A percentile compares a stretch with the other conserved stretches of the same genome.
phyloP scores from a whole-genome alignment of 2,888 invertebrate species.

The Allygus modestus region DNA sequence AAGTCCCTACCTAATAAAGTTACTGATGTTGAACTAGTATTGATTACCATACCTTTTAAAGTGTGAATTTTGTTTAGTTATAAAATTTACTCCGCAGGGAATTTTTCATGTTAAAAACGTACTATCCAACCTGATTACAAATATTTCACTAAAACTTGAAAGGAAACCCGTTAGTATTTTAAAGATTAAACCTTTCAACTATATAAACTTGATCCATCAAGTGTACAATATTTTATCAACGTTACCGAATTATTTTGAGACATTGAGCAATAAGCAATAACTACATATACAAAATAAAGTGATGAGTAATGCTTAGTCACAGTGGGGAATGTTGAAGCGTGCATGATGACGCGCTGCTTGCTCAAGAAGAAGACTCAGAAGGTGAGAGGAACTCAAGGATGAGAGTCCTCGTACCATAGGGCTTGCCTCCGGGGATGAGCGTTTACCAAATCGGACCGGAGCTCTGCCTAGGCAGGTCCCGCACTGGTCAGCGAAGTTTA shows the following conservation, averaged over 20 bases:
- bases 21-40: too few species aligned
- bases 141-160: too few species aligned
- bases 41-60: too few species aligned
- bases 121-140: too few species aligned
- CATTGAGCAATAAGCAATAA: not conserved
- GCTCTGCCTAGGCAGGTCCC: not conserved
- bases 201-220: too few species aligned
- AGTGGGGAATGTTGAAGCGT: not conserved
- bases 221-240: too few species aligned
- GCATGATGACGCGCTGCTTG: conserved; percentile 4
- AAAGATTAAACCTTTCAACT: too few species aligned
- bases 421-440: not conserved
- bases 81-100: too few species aligned
- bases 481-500: conserved; percentile 36
- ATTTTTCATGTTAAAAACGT: too few species aligned
- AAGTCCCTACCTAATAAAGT: too few species aligned
- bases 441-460: conserved; percentile 45
- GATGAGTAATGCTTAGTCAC: not conserved
- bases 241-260: not conserved
- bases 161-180: too few species aligned
- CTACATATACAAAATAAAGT: not conserved
- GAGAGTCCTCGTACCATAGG: not conserved
- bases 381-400: not conserved
- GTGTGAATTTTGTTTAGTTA: too few species aligned
- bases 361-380: not conserved